These are phyloP conservation scores for Daboia siamensis DNA, from an alignment of 2,113 vertebrate genomes.

Conservation along the genomic window DNA sequence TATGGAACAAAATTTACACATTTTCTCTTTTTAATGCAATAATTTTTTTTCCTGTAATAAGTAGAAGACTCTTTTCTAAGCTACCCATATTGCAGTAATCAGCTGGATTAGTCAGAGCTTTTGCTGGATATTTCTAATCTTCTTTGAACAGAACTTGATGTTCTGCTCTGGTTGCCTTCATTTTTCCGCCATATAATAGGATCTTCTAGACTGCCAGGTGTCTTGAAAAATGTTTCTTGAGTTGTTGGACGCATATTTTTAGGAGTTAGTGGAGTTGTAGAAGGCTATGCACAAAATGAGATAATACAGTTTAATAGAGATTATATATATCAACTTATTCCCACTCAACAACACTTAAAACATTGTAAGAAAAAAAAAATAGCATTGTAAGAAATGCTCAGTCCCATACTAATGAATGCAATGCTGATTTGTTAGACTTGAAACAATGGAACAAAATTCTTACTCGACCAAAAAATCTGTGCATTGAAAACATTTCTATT, in stretches of 20 bases:
- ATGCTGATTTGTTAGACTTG: background rate
- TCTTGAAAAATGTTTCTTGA: conserved; percentile 87
- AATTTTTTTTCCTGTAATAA: conserved; percentile 5
- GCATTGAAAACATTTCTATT: background rate
- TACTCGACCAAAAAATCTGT: background rate
- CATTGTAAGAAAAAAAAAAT: background rate
- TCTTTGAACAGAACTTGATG: conserved; percentile 80
- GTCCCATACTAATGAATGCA: background rate
- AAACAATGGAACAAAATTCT: background rate
- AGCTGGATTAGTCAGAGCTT: conserved; percentile 46
- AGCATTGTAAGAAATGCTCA: background rate
- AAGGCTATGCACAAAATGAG: conserved; percentile 55
- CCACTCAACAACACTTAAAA: background rate
- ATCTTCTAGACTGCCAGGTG: conserved; percentile 76
- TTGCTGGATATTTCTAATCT: conserved; percentile 82
- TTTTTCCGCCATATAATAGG: conserved; percentile 64
- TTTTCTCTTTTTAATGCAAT: background rate
- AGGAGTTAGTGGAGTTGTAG: conserved; percentile 77
- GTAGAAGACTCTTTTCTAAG: background rate
- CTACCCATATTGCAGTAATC: background rate
- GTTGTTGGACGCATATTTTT: conserved; percentile 68
- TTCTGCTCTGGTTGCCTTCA: conserved; percentile 64
- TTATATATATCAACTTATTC: background rate
- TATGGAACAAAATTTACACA: background rate
- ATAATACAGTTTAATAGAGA: conserved; percentile 7